Base-by-base conservation (phyloP, 2,888 invertebrate species). In the Poecilobothrus nobilitatus region DNA sequence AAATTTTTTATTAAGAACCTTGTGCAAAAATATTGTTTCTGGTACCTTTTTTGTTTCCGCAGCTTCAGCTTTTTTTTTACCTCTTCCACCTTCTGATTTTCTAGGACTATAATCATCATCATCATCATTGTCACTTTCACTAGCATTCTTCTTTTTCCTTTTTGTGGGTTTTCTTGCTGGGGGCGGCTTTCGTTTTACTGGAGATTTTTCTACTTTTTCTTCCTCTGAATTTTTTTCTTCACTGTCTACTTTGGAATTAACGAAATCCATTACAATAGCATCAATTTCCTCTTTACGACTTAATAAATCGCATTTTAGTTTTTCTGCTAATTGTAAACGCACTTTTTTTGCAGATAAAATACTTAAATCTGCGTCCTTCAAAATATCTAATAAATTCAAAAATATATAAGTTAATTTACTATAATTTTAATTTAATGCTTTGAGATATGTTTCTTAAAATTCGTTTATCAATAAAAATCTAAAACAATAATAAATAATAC, bases 301-400 rank as follows among this genome's bases (percentile, higher is more conserved):
- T 9, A 88, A 83, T 65, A 97, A 84, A 75, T 94, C 92, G 67
- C 88, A 84, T 61, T 88, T 89, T 10, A 95, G 84, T 75, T 90
- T 90, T 74, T 90, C 88, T 80, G 96, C 94, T 73, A 97, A 83
- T 77, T 91, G 89, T 79, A 90, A 89, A 65, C 95, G 88, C 20
- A 97, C 94, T 80, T 93, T 93, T 79, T 95, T 96, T 9, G 94
- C 90, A 5, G 96, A 92, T 73, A 92, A 90, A 68, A 89, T 87
- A 10, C 89, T 87, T 27, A 96, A 85, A 79, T 96, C 92, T 10
- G 94, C 94, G 81, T 89, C 90, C 82, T 94, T 90, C 34, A 97
- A 85, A 77, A 96, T 93, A 69, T 88, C 94, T 94, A 81, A 6
- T 82, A 76, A 63, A 66, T 66, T 34, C 33, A 68, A 62, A 37